Conservation (phyloP, 2,888 invertebrate species). For the Bursaphelenchus okinawaensis region DNA sequence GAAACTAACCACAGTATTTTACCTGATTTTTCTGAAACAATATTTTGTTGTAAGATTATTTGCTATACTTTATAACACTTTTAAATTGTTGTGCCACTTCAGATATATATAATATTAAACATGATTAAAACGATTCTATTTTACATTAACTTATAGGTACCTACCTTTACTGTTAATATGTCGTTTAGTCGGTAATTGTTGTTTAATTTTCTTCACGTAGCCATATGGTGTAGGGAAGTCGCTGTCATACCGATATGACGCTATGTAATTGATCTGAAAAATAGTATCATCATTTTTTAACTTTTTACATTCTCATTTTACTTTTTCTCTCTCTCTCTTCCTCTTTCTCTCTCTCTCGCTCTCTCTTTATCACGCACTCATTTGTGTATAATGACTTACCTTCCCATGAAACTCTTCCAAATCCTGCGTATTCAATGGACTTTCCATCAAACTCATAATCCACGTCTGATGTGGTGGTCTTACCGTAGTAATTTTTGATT, state of each 20-base stretch:
- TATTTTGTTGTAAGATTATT: background rate
- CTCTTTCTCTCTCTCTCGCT: too few relatives aligned
- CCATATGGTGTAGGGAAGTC: slow-evolving; percentile 32
- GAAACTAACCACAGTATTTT: slow-evolving; percentile 35
- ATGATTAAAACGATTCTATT: too few relatives aligned
- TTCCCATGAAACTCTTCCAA: slow-evolving; percentile 21
- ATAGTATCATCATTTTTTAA: too few relatives aligned
- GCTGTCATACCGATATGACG: slow-evolving; percentile 25
- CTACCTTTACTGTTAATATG: too few relatives aligned
- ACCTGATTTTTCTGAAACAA: slow-evolving; percentile 16
- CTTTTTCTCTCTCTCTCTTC: too few relatives aligned
- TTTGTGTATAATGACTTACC: too few relatives aligned
- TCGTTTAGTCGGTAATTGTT: background rate
- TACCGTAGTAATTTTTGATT: background rate
- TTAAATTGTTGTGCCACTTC: too few relatives aligned
- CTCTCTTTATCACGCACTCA: too few relatives aligned
- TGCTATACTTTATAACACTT: background rate
- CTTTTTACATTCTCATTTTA: too few relatives aligned
- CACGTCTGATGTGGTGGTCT: slow-evolving; percentile 22
- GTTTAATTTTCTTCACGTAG: background rate
- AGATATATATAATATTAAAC: too few relatives aligned
- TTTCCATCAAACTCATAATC: slow-evolving; percentile 26
- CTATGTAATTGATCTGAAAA: slow-evolving; percentile 31
- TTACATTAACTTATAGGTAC: too few relatives aligned
- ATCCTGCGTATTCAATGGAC: slow-evolving; percentile 23